Evolutionary conservation across 2,888 invertebrate genomes (phyloP).

Genomic region (Aromia moschata): DNA sequence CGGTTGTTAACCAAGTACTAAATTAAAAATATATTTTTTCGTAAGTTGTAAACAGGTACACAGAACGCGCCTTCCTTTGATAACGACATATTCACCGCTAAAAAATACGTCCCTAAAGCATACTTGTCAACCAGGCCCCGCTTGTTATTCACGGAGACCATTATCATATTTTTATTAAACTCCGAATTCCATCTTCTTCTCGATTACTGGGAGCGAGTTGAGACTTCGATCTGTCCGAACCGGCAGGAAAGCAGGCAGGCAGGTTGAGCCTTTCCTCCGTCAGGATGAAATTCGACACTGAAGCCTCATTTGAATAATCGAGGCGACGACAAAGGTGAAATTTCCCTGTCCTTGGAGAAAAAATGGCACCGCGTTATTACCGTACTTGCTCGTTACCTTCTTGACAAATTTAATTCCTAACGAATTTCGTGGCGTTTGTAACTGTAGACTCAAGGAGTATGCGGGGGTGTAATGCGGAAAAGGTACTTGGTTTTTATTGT

Average conservation of each 20-base stretch:
- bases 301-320: not conserved
- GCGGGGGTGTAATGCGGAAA: not conserved
- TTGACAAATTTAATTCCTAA: not conserved
- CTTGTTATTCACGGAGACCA: not conserved
- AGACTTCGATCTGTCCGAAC: not conserved
- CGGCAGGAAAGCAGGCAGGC: not conserved
- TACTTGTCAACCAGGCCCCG: no score
- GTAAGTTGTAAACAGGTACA: no score
- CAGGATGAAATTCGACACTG: not conserved
- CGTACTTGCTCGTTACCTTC: not conserved
- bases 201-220: not conserved
- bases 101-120: no score
- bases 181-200: slow-evolving; percentile 3
- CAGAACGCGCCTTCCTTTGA: no score
- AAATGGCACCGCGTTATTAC: not conserved
- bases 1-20: no score
- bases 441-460: not conserved
- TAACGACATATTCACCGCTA: no score
- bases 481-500: not conserved
- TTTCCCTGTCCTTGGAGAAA: not conserved
- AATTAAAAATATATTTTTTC: no score
- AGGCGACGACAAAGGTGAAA: not conserved
- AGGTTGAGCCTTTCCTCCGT: not conserved
- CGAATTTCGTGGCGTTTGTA: not conserved
- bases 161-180: slow-evolving; percentile 20